phyloP scores from a whole-genome alignment of 1,140 invertebrate genomes.

The Drosophila biarmipes region DNA sequence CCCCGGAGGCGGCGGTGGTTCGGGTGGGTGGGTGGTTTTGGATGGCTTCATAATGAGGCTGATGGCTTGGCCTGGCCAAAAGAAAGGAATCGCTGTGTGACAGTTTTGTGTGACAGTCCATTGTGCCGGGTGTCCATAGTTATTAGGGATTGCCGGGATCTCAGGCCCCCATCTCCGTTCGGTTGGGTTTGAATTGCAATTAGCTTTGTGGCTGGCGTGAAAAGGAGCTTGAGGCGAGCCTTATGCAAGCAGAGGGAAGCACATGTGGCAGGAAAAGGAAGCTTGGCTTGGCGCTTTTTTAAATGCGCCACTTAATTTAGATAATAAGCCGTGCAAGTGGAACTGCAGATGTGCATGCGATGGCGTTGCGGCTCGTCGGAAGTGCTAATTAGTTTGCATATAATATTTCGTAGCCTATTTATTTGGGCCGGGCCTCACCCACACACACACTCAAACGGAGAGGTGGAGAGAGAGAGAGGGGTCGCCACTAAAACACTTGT shows the following conservation, averaged over 20 bases:
- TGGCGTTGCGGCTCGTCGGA: constrained; percentile 59
- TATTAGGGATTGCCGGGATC: constrained; percentile 68
- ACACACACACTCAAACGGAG: constrained; percentile 15
- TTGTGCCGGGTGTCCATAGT: constrained; percentile 58
- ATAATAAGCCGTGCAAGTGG: constrained; percentile 65
- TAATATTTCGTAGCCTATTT: constrained; percentile 72
- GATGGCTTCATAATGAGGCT: constrained; percentile 21
- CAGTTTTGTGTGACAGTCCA: constrained; percentile 43
- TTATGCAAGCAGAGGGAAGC: constrained; percentile 24
- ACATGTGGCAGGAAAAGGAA: constrained; percentile 73
- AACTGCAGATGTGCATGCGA: constrained; percentile 39
- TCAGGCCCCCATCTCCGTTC: constrained; percentile 32
- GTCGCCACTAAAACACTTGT: constrained; percentile 36
- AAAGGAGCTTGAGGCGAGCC: constrained; percentile 66
- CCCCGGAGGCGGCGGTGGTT: constrained; percentile 60
- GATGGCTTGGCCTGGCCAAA: constrained; percentile 28
- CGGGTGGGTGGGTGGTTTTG: constrained; percentile 17
- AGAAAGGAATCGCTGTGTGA: constrained; percentile 52
- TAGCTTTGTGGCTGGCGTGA: constrained; percentile 65
- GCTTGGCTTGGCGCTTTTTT: constrained; percentile 41
- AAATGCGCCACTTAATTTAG: constrained; percentile 77
- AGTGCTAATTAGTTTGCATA: constrained; percentile 78
- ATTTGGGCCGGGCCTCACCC: constrained; percentile 46
- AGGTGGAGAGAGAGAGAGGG: not conserved
- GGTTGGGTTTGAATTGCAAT: constrained; percentile 63